Evolutionary conservation across 2,888 invertebrate species (phyloP).

Genomic region (Dioctria linearis): DNA sequence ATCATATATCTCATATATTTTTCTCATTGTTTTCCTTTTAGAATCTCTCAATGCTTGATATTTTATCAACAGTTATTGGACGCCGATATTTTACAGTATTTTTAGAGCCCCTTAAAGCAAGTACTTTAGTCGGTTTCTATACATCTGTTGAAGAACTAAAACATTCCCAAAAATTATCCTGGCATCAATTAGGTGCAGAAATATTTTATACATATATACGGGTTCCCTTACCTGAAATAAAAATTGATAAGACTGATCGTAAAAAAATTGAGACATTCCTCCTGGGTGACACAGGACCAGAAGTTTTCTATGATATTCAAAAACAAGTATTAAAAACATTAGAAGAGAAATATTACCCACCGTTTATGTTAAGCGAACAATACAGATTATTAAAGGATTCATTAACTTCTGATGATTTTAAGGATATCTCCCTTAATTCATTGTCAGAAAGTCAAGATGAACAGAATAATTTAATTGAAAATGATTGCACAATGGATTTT

Average conservation of each 20-base stretch:
- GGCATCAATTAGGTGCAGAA: slow-evolving; percentile 92
- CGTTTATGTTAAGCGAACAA: slow-evolving; percentile 89
- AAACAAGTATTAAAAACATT: slow-evolving; percentile 83
- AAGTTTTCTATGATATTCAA: slow-evolving; percentile 91
- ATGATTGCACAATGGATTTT: slow-evolving; percentile 74
- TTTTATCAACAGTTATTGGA: slow-evolving; percentile 85
- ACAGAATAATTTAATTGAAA: slow-evolving; percentile 62
- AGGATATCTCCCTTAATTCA: slow-evolving; percentile 69
- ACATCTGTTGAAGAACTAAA: slow-evolving; percentile 88
- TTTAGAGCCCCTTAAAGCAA: slow-evolving; percentile 86
- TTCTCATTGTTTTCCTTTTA: slow-evolving; percentile 63
- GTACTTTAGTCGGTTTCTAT: slow-evolving; percentile 90
- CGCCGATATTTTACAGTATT: slow-evolving; percentile 86
- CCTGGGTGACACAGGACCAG: slow-evolving; percentile 88
- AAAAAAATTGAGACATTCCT: slow-evolving; percentile 92
- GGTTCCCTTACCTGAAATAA: slow-evolving; percentile 85
- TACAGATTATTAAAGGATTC: slow-evolving; percentile 77
- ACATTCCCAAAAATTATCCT: slow-evolving; percentile 80
- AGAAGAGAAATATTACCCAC: slow-evolving; percentile 90
- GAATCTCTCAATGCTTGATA: slow-evolving; percentile 81
- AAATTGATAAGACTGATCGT: slow-evolving; percentile 84
- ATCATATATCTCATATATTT: not conserved
- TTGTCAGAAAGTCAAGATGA: slow-evolving; percentile 65
- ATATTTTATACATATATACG: slow-evolving; percentile 92
- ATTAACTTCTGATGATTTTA: slow-evolving; percentile 69